These are phyloP conservation scores for Panagrolaimus sp. DNA, from an alignment of 1,140 invertebrate genomes.

Conservation along the genomic window DNA sequence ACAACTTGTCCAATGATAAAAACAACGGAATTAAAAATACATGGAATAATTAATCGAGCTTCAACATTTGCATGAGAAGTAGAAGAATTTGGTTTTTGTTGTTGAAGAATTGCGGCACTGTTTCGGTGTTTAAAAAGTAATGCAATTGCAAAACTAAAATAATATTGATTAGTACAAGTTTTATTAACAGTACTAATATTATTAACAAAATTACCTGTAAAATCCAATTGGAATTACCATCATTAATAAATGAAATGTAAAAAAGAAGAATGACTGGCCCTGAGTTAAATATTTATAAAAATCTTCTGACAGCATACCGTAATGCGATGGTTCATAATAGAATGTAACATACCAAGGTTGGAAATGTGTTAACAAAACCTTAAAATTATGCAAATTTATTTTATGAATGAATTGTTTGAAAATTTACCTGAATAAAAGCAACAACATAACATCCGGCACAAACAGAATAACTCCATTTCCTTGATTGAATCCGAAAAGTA, in stretches of 20 bases:
- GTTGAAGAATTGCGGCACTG: not conserved
- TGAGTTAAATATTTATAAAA: conserved; percentile 48
- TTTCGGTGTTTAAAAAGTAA: conserved; percentile 26
- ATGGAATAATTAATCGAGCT: conserved; percentile 48
- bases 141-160: conserved; percentile 18
- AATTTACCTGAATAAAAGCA: conserved; percentile 44
- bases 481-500: conserved; percentile 30
- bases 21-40: conserved; percentile 50
- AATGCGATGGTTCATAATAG: conserved; percentile 51
- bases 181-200: not conserved
- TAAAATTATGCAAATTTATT: conserved; percentile 23
- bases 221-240: conserved; percentile 50
- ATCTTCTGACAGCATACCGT: conserved; percentile 54
- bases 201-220: conserved; percentile 34
- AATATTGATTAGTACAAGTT: not conserved
- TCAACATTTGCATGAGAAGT: conserved; percentile 28
- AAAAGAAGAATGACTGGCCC: conserved; percentile 51
- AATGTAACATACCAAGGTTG: conserved; percentile 56
- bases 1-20: conserved; percentile 51
- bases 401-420: conserved; percentile 19
- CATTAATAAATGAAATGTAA: conserved; percentile 50
- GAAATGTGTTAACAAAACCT: conserved; percentile 52
- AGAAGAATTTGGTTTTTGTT: conserved; percentile 22
- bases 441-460: conserved; percentile 37
- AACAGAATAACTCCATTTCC: conserved; percentile 18